phyloP scores from a whole-genome alignment of 2,113 vertebrate species.

The Tretioscincus oriximinensis region DNA sequence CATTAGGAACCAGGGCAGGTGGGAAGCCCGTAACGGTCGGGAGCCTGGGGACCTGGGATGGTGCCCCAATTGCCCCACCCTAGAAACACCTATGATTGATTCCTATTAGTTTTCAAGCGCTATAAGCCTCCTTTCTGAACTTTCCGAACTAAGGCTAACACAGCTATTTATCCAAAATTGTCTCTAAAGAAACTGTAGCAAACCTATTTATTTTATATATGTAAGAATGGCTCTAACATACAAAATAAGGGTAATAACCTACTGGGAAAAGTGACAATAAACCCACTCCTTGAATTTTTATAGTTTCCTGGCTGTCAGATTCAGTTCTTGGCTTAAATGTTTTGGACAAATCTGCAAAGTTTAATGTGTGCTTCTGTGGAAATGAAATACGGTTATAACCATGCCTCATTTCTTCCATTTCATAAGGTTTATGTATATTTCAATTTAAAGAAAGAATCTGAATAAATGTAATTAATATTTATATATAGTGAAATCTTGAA shows the following conservation, averaged over 20 bases:
- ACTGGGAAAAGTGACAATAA: slow-evolving; percentile 32
- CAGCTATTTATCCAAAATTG: too few relatives aligned
- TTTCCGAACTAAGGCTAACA: too few relatives aligned
- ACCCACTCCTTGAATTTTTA: slow-evolving; percentile 13
- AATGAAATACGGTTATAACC: slow-evolving; percentile 42
- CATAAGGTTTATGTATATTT: slow-evolving; percentile 19
- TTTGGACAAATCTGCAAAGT: slow-evolving; percentile 43
- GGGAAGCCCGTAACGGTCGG: too few relatives aligned
- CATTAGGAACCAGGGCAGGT: too few relatives aligned
- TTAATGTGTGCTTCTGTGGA: slow-evolving; percentile 29
- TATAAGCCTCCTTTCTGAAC: too few relatives aligned
- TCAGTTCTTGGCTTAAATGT: slow-evolving; percentile 27
- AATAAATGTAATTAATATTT: slow-evolving; percentile 40
- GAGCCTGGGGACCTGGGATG: too few relatives aligned
- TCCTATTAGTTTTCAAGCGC: too few relatives aligned
- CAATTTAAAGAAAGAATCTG: slow-evolving; percentile 30
- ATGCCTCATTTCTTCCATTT: slow-evolving; percentile 53
- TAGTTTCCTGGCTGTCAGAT: slow-evolving; percentile 9
- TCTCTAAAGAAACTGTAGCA: not conserved
- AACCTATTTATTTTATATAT: not conserved
- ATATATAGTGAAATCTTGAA: slow-evolving; percentile 55
- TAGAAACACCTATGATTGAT: too few relatives aligned
- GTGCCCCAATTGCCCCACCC: too few relatives aligned
- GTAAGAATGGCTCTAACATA: not conserved
- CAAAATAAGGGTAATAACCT: slow-evolving; percentile 5